Percentiles rank a stretch among this genome's conserved stretches.
Conservation (phyloP, 2,888 invertebrate species). For the Belgica antarctica region DNA sequence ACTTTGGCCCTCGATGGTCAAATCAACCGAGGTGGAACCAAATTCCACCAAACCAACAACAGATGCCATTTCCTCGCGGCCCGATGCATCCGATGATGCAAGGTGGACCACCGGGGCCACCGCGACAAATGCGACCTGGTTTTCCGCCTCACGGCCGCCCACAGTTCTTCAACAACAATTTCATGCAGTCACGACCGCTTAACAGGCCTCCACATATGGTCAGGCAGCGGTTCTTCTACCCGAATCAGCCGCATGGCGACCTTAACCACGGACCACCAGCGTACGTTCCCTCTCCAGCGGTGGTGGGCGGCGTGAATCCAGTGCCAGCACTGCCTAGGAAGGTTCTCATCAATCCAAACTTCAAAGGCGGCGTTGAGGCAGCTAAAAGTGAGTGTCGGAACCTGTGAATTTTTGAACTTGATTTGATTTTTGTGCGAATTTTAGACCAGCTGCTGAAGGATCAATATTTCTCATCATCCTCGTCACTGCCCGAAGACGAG, state of each 20-base stretch:
- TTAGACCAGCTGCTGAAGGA: conserved; percentile 54
- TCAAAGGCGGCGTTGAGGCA: conserved; percentile 55
- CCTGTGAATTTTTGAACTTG: background rate
- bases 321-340: conserved; percentile 47
- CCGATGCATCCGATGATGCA: background rate
- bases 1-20: background rate
- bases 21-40: conserved; percentile 1
- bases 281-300: conserved; percentile 30
- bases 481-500: conserved; percentile 52
- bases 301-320: background rate
- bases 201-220: background rate
- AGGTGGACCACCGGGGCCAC: background rate
- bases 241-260: background rate
- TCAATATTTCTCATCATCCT: conserved; percentile 52
- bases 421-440: background rate
- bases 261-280: background rate
- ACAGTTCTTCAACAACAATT: conserved; percentile 10
- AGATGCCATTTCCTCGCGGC: background rate
- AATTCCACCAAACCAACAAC: background rate
- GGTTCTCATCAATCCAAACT: conserved; percentile 55
- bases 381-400: conserved; percentile 49
- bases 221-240: conserved; percentile 15
- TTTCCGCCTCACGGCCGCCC: background rate
- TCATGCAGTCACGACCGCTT: background rate
- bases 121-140: background rate